phyloP scores from a whole-genome alignment of 2,888 invertebrate genomes.

The Acleris emargana region DNA sequence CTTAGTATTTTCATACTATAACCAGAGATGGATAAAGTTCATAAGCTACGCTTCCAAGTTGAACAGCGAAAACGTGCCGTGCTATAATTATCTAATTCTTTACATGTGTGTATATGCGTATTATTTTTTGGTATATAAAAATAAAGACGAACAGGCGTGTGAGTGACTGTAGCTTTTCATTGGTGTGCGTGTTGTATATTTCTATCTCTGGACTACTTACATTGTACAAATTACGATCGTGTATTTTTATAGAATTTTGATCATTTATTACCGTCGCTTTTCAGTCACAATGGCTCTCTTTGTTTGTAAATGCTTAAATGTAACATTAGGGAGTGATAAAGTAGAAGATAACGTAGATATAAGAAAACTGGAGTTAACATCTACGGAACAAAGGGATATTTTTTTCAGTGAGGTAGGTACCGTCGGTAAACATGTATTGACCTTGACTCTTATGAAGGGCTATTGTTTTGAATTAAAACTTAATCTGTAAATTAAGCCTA shows the following conservation, averaged over 20 bases:
- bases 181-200: slow-evolving; percentile 45
- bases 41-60: slow-evolving; percentile 1
- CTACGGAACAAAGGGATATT: slow-evolving; percentile 84
- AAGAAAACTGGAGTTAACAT: slow-evolving; percentile 82
- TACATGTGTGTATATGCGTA: slow-evolving; percentile 8
- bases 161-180: slow-evolving; percentile 46
- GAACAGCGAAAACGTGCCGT: slow-evolving; percentile 31
- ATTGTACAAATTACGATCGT: slow-evolving; percentile 60
- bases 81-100: slow-evolving; percentile 12
- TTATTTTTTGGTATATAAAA: slow-evolving; percentile 28
- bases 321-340: slow-evolving; percentile 85
- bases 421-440: slow-evolving; percentile 74
- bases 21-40: slow-evolving; percentile 7
- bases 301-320: slow-evolving; percentile 91
- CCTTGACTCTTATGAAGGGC: slow-evolving; percentile 68
- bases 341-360: slow-evolving; percentile 82
- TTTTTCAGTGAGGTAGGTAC: slow-evolving; percentile 87
- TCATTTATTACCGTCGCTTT: slow-evolving; percentile 48
- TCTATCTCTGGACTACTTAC: slow-evolving; percentile 53
- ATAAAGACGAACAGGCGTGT: slow-evolving; percentile 33
- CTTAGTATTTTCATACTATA: not conserved
- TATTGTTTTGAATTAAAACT: slow-evolving; percentile 45
- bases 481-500: slow-evolving; percentile 18
- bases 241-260: slow-evolving; percentile 64
- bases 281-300: slow-evolving; percentile 78